Base-by-base conservation (phyloP, 2,888 invertebrate genomes). In the Ormyrus pomaceus region DNA sequence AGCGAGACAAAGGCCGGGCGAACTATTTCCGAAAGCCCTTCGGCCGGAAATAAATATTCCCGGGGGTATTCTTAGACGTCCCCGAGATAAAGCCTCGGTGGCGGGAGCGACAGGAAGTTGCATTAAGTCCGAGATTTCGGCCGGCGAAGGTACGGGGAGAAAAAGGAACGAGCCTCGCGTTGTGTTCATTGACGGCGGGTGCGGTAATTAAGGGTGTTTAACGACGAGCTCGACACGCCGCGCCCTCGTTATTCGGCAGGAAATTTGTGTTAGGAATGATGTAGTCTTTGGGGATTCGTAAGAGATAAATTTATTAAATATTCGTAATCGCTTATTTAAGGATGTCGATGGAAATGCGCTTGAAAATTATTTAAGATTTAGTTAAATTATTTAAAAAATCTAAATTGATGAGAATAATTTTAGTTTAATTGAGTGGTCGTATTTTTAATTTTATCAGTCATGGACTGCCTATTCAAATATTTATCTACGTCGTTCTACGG, bases 21-120 rank as follows among this genome's bases (percentile, higher is more conserved):
- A 34, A 61, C 83, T 85, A 85, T 86, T 85, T 85, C 79, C 72
- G 82, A 77, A 82, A 78, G 78, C 84, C 84, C 84, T 86, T 84
- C 70, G 82, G 82, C 81, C 84, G 77, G 81, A 84, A 85, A 85
- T 85, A 85, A 85, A 85, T 82, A 79, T 82, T 79, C 80, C 68
- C 48, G 62, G 65, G 77, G 4, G 80, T 80, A 77, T 82, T 82
- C 71, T 77, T 77, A 59, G 74, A 70, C 65, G 58, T 19, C 61
- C 61, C 66, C 58, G 53, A 77, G 79, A 82, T 80, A 80, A 79
- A 73, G 74, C 73, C 56, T 19, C 53, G 34, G 5, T n/a, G 7
- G 45, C 66, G 48, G 56, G 50, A n/a, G 71, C 72, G 82, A 68
- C 82, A 82, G 79, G 79, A 82, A 79, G 79, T 82, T 74, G 70